Base-by-base conservation (phyloP, 2,888 invertebrate genomes). In the Lithophane socia region DNA sequence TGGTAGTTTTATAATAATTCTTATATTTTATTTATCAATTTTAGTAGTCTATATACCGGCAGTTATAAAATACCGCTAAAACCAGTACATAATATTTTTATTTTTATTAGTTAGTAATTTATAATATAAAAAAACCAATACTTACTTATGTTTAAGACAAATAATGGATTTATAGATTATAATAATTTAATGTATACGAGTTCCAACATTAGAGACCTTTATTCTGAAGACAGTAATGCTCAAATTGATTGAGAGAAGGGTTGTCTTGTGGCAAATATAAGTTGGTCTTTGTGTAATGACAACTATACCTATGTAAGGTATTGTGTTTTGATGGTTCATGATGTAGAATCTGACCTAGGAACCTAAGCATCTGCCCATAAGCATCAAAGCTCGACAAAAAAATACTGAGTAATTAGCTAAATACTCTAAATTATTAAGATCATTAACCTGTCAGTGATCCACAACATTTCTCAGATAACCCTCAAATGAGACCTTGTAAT, bases 291-390 rank as follows among this genome's bases (percentile, higher is more conserved):
- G 82, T 87, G 89, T 95, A 95, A 95, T 94, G 94, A 91, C 90
- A 87, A 92, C 93, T 91, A 96, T 96, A n/a, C n/a, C n/a, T n/a
- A 94, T 94, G 95, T 96, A 96, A 95, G 93, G 95, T 95, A 96
- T 96, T 96, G 96, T 96, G 93, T 94, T 96, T 95, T 96, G 96
- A 96, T 96, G 94, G 95, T 91, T 90, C 88, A 92, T 92, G 95
- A n/a, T n/a, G n/a, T n/a, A 42, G 18, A 21, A 21, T 44, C 24
- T n/a, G 29, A 18, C 44, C 5, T 3, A 37, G 37, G 4, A 37
- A 37, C 37, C 1, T 2, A 37, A 29, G 29, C 37, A 37, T 37
- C 1, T 37, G 5, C 37, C 5, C n/a, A 21, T 65, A 24, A 8
- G 2, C 52, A 37, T 67, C 21, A 16, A n/a, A 9, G 1, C 37